Percentiles rank a stretch among this genome's conserved stretches.
phyloP scores from a whole-genome alignment of 2,797 vertebrate species.

The Rhabdomys pumilio region DNA sequence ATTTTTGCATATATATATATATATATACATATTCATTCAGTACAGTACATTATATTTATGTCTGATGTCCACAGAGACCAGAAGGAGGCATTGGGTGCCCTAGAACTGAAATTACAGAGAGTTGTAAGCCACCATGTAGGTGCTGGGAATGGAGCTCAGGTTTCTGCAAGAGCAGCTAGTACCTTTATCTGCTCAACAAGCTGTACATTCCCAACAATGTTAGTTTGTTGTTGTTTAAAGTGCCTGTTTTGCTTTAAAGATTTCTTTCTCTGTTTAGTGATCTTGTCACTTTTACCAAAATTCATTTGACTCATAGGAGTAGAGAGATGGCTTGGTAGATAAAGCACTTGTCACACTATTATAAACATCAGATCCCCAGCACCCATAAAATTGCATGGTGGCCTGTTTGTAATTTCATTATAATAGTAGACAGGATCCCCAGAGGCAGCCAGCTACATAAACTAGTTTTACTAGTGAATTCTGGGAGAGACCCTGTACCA shows the following conservation, averaged over 20 bases:
- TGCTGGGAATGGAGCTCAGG: background rate
- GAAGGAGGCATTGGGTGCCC: background rate
- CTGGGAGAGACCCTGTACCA: background rate
- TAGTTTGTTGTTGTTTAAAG: background rate
- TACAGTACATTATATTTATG: background rate
- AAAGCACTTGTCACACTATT: background rate
- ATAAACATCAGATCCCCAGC: background rate
- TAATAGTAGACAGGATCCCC: background rate
- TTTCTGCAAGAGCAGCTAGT: background rate
- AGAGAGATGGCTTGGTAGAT: background rate
- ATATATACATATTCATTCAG: background rate
- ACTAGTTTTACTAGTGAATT: background rate
- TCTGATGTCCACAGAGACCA: background rate
- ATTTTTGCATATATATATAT: background rate
- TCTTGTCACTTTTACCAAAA: background rate
- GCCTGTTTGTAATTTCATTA: background rate
- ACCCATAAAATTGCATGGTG: background rate
- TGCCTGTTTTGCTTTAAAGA: background rate
- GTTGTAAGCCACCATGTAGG: background rate
- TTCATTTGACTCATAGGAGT: background rate
- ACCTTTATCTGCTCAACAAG: background rate
- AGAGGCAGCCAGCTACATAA: background rate
- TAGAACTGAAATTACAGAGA: background rate
- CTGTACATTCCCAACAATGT: background rate
- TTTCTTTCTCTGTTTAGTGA: background rate